These are phyloP conservation scores for Oscheius sp. DNA, from an alignment of 2,888 invertebrate genomes.

Conservation along the genomic window DNA sequence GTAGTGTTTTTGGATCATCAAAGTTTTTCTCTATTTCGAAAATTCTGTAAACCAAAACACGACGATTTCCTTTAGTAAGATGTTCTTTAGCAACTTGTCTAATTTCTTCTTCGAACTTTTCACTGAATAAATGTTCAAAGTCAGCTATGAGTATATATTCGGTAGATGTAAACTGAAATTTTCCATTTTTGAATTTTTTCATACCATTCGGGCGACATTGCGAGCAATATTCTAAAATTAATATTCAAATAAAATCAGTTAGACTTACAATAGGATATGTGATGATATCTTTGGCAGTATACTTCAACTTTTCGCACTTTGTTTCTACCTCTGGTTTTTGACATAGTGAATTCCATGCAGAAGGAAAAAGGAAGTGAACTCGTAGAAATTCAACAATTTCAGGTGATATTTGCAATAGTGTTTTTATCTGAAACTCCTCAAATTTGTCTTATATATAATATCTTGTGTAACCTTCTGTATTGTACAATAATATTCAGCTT, in stretches of 20 bases:
- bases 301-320: too few relatives aligned
- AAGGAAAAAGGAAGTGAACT: too few relatives aligned
- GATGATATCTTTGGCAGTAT: too few relatives aligned
- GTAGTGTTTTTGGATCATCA: conserved; percentile 12
- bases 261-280: too few relatives aligned
- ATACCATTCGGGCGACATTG: conserved; percentile 33
- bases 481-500: neutral
- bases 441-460: too few relatives aligned
- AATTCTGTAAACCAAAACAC: conserved; percentile 31
- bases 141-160: conserved; percentile 33
- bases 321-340: too few relatives aligned
- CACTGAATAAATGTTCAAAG: conserved; percentile 32
- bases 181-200: neutral
- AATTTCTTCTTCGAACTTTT: conserved; percentile 29
- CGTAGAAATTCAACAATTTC: too few relatives aligned
- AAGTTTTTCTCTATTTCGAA: conserved; percentile 27
- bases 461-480: neutral
- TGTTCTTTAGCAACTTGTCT: neutral
- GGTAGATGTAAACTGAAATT: conserved; percentile 27
- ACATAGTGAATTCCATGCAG: too few relatives aligned
- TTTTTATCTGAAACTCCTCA: too few relatives aligned
- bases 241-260: too few relatives aligned
- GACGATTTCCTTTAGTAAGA: neutral
- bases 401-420: too few relatives aligned
- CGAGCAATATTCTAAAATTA: conserved; percentile 33